These are phyloP conservation scores for Callipepla californica DNA, from an alignment of 2,113 vertebrate genomes.

Conservation along the genomic window DNA sequence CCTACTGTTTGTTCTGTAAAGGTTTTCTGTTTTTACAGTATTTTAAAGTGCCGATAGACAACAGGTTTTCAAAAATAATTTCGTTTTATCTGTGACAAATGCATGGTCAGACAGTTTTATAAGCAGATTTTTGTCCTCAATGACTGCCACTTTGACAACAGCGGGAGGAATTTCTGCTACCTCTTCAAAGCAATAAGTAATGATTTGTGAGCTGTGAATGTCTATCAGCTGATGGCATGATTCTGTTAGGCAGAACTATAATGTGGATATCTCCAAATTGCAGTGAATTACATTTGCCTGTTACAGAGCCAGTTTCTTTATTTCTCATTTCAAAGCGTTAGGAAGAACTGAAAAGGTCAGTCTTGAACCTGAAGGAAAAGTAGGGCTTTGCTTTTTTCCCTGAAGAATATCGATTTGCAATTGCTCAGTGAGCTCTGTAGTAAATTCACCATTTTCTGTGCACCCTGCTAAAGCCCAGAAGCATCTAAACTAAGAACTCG, in stretches of 20 bases:
- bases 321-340: background rate
- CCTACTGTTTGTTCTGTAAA: background rate
- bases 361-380: background rate
- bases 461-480: slow-evolving; percentile 68
- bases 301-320: background rate
- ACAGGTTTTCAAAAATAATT: background rate
- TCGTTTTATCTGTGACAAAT: background rate
- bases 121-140: background rate
- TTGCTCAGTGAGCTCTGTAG: background rate
- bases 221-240: background rate
- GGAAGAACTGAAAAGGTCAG: background rate
- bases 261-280: background rate
- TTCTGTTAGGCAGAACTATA: background rate
- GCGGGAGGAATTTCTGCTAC: background rate
- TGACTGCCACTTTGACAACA: no score
- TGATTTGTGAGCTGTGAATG: background rate
- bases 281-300: background rate
- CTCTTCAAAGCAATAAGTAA: background rate
- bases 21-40: background rate
- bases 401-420: background rate
- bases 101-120: background rate
- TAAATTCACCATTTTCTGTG: background rate
- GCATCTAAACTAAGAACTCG: slow-evolving; percentile 58
- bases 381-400: background rate
- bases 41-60: background rate